Base-by-base conservation (phyloP, 2,797 vertebrate species). In the Anableps anableps region DNA sequence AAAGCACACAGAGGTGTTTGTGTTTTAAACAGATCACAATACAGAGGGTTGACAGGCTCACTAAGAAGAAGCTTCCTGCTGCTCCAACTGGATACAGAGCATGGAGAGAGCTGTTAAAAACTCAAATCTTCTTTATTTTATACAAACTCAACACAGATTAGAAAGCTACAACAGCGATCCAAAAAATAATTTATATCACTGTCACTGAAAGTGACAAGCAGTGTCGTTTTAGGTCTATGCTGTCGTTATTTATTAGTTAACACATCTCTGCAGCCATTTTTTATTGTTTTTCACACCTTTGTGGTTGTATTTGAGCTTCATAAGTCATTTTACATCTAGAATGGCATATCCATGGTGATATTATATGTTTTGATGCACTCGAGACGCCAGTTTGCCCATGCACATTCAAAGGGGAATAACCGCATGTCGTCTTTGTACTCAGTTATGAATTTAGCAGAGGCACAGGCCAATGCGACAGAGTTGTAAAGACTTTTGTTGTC, bases 1-100 rank as follows among this genome's bases (percentile, higher is more conserved):
- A 80, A 85, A 80, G 41, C 86, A 79, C 92, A 85, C 88, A 60
- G 51, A 62, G 26, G 72, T 91, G 89, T 92, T 91, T 92, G 86
- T 83, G 73, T 91, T 87, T 81, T 13, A 77, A 87, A 87, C 83
- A 80, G 80, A 85, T 50, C 26, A 71, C 75, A 83, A 36, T 78
- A 23, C 68, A 77, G 76, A 79, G 83, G 23, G 78, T 70, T 64
- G 80, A 80, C 74, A 74, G 72, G 9, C 13, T 75, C n/a, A 41
- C 43, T 51, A 13, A 45, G 26, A 34, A 29, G 4, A 50, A 21
- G 36, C 41, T 41, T 41, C 64, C 64, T 68, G 66, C 68, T 45
- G 26, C 29, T 29, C 13, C 5, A n/a, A 45, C 13, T 17, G 4
- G 17, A n/a, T 29, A 41, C 5, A 19, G 68, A 45, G 5, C 55